Evolutionary conservation across 1,140 invertebrate species (phyloP).

Genomic region (Lineus longissimus): DNA sequence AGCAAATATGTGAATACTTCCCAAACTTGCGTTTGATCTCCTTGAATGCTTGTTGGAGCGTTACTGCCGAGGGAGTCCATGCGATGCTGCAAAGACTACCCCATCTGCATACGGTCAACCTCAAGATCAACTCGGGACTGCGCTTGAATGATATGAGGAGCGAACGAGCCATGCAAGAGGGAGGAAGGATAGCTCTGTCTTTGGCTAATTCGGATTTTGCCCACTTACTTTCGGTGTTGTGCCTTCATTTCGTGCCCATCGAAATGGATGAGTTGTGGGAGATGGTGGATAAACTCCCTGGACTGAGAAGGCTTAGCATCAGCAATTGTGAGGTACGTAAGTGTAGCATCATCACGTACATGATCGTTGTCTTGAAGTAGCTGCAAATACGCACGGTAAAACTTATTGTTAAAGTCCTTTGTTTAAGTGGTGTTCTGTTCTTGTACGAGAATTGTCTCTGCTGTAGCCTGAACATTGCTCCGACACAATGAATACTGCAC

Average conservation of each 20-base stretch:
- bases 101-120: slow-evolving; percentile 30
- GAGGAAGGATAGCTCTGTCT: slow-evolving; percentile 25
- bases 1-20: slow-evolving; percentile 28
- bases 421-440: too few relatives aligned
- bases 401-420: too few relatives aligned
- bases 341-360: too few relatives aligned
- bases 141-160: slow-evolving; percentile 33
- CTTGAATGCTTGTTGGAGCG: slow-evolving; percentile 42
- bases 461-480: too few relatives aligned
- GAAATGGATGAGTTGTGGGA: slow-evolving; percentile 44
- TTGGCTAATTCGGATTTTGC: slow-evolving; percentile 19
- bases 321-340: slow-evolving; percentile 44
- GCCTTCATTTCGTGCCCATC: slow-evolving; percentile 41
- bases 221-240: slow-evolving; percentile 30
- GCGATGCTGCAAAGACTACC: slow-evolving; percentile 24
- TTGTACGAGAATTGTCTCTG: too few relatives aligned
- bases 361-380: too few relatives aligned
- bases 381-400: too few relatives aligned
- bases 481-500: too few relatives aligned
- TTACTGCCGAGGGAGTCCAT: slow-evolving; percentile 28
- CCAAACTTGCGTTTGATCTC: slow-evolving; percentile 33
- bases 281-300: slow-evolving; percentile 29
- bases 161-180: slow-evolving; percentile 35
- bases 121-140: slow-evolving; percentile 43
- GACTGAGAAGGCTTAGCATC: slow-evolving; percentile 38